Percentiles rank a stretch among this genome's conserved stretches.
Evolutionary conservation across 2,888 invertebrate genomes (phyloP).

Genomic region (Sinelater perroti): DNA sequence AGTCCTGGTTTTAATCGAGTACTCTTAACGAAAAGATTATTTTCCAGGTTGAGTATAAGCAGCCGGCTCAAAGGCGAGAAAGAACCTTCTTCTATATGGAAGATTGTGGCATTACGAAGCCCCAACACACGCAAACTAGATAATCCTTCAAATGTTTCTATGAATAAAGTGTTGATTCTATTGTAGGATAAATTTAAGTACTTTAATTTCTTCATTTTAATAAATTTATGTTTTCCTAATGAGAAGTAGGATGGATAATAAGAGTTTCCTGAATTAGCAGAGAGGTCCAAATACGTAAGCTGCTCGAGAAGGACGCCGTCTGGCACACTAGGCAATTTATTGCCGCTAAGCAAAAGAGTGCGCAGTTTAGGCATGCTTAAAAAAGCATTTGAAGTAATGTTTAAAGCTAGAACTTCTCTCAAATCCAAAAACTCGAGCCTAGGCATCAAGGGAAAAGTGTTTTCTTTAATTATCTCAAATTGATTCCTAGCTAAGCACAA

Average conservation of each 20-base stretch:
- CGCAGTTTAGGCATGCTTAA: constrained; percentile 64
- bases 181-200: constrained; percentile 66
- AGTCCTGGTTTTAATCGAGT: constrained; percentile 49
- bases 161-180: constrained; percentile 63
- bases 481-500: constrained; percentile 65
- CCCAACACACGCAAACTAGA: constrained; percentile 62
- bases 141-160: constrained; percentile 64
- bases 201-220: constrained; percentile 61
- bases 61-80: constrained; percentile 62
- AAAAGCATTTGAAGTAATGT: constrained; percentile 63
- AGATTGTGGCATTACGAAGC: constrained; percentile 65
- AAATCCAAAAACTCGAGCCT: constrained; percentile 67
- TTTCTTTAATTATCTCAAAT: constrained; percentile 64
- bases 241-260: constrained; percentile 63
- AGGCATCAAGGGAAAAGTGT: constrained; percentile 66
- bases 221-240: constrained; percentile 63
- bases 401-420: constrained; percentile 62
- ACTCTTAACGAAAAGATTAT: constrained; percentile 62
- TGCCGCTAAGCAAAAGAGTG: constrained; percentile 63
- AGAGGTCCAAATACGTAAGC: constrained; percentile 64
- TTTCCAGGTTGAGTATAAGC: constrained; percentile 64
- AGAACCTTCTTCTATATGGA: constrained; percentile 61
- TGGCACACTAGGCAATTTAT: constrained; percentile 65
- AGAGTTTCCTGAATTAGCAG: constrained; percentile 62
- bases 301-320: constrained; percentile 62